Evolutionary conservation across 1,140 invertebrate species (phyloP).

Genomic region (Drosophila santomea): DNA sequence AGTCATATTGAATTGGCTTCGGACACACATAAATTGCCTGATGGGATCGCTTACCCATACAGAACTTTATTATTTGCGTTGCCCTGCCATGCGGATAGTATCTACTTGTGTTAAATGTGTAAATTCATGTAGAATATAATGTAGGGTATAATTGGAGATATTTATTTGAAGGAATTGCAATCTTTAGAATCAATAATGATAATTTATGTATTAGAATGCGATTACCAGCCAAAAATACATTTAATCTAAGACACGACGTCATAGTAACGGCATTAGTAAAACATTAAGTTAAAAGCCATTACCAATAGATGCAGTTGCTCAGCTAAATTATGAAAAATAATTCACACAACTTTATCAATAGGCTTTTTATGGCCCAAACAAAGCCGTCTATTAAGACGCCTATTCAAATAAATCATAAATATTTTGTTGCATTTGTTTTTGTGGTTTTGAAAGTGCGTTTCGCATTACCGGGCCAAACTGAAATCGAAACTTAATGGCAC

Average conservation of each 20-base stretch:
- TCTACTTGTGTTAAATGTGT: conserved; percentile 1
- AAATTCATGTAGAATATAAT: neutral
- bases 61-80: conserved; percentile 28
- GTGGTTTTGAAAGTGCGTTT: conserved; percentile 71
- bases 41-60: conserved; percentile 39
- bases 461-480: conserved; percentile 55
- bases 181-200: too few relatives aligned
- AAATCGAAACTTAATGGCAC: conserved; percentile 45
- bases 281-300: conserved; percentile 18
- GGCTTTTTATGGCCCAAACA: conserved; percentile 35
- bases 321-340: conserved; percentile 34
- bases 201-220: too few relatives aligned
- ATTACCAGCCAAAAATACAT: too few relatives aligned
- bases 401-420: conserved; percentile 66
- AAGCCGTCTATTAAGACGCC: conserved; percentile 40
- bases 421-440: conserved; percentile 30
- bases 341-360: conserved; percentile 47
- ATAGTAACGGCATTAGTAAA: neutral
- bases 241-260: too few relatives aligned
- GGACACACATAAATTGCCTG: conserved; percentile 32
- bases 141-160: neutral
- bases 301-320: conserved; percentile 18
- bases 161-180: too few relatives aligned
- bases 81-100: conserved; percentile 8
- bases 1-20: conserved; percentile 54